Evolutionary conservation across 2,888 invertebrate genomes (phyloP).

Genomic region (Xestia ashworthii): DNA sequence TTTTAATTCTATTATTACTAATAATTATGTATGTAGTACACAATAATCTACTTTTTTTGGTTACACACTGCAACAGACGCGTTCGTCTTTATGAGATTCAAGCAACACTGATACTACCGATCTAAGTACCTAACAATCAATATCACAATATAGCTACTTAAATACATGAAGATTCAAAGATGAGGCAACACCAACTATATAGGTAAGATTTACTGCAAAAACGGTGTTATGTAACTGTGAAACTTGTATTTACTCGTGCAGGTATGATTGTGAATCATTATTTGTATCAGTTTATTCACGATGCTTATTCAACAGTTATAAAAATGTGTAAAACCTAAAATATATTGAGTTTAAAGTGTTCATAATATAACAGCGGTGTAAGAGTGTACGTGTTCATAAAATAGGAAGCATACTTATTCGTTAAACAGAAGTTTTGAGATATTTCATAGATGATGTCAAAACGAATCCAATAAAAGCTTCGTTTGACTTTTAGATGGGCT

Average conservation of each 20-base stretch:
- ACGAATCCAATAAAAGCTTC: slow-evolving; percentile 1
- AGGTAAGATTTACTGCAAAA: slow-evolving; percentile 71
- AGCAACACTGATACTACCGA: slow-evolving; percentile 74
- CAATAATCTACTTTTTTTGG: slow-evolving; percentile 60
- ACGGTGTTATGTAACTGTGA: slow-evolving; percentile 59
- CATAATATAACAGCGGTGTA: background rate
- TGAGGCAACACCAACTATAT: slow-evolving; percentile 77
- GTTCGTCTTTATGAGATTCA: slow-evolving; percentile 63
- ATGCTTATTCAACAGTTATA: slow-evolving; percentile 18
- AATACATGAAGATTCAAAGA: slow-evolving; percentile 77
- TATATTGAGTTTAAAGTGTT: slow-evolving; percentile 5
- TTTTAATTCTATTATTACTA: slow-evolving; percentile 47
- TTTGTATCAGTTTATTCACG: slow-evolving; percentile 36
- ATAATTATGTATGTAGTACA: slow-evolving; percentile 43
- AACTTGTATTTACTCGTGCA: slow-evolving; percentile 51
- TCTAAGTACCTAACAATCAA: slow-evolving; percentile 82
- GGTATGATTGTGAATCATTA: slow-evolving; percentile 40
- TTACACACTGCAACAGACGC: slow-evolving; percentile 63
- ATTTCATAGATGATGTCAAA: background rate
- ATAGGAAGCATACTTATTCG: background rate
- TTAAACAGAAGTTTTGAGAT: background rate
- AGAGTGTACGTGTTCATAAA: background rate
- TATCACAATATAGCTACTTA: slow-evolving; percentile 87
- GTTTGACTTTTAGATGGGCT: background rate
- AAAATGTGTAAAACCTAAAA: slow-evolving; percentile 22